A percentile compares a stretch with the other conserved stretches of the same genome.
phyloP scores from a whole-genome alignment of 2,888 invertebrate species.

The Chelonus formosanus region DNA sequence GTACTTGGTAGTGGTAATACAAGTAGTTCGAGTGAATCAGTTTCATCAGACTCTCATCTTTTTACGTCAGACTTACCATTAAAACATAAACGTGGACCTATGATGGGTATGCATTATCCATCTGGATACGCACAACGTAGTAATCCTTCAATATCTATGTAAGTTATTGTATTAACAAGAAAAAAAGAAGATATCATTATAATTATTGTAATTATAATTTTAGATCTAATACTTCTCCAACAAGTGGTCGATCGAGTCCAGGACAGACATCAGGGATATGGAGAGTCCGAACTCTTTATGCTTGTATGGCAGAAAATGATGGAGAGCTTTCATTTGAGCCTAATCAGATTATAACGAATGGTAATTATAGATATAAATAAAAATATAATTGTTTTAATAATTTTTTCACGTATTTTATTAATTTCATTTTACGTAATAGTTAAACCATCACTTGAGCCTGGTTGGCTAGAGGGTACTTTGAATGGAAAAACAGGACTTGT shows the following conservation, averaged over 20 bases:
- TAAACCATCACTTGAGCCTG: slow-evolving; percentile 90
- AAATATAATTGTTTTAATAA: no score
- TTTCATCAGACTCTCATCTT: slow-evolving; percentile 70
- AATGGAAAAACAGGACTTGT: slow-evolving; percentile 92
- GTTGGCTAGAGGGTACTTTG: slow-evolving; percentile 96
- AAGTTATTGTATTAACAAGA: slow-evolving; percentile 50
- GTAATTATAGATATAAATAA: slow-evolving; percentile 67
- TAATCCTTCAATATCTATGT: slow-evolving; percentile 64
- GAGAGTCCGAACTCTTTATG: slow-evolving; percentile 92
- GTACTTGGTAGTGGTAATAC: slow-evolving; percentile 65
- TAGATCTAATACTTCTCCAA: slow-evolving; percentile 59
- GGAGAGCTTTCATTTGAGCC: slow-evolving; percentile 98
- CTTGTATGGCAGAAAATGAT: slow-evolving; percentile 95
- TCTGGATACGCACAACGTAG: slow-evolving; percentile 65
- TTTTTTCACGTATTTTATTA: slow-evolving; percentile 1
- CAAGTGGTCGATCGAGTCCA: slow-evolving; percentile 63
- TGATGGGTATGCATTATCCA: slow-evolving; percentile 65
- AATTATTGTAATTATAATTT: slow-evolving; percentile 5
- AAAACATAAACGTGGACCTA: slow-evolving; percentile 70
- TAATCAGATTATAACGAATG: slow-evolving; percentile 97
- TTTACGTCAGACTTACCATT: slow-evolving; percentile 53
- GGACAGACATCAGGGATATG: slow-evolving; percentile 61
- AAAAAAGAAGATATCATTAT: no score
- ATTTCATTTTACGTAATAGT: slow-evolving; percentile 67
- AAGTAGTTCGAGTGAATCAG: slow-evolving; percentile 87